Conservation (phyloP, 2,113 vertebrate species). For the Ammodytes dubius region DNA sequence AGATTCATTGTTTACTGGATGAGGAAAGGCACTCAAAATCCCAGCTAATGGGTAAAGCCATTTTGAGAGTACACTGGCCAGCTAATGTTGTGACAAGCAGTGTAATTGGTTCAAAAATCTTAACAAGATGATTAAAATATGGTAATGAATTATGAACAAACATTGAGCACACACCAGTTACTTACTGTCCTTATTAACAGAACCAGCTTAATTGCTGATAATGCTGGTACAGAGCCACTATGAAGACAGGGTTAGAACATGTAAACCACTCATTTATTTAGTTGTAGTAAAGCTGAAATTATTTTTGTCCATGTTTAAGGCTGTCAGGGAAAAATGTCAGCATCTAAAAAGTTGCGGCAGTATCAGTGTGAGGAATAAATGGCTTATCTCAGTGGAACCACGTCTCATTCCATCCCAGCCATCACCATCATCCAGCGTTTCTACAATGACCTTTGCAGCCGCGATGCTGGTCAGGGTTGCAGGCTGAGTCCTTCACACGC, state of each 20-base stretch:
- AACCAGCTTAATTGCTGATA: slow-evolving; percentile 40
- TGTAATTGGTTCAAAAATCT: slow-evolving; percentile 68
- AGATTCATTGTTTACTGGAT: slow-evolving; percentile 58
- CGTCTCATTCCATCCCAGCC: slow-evolving; percentile 63
- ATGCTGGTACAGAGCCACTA: slow-evolving; percentile 18
- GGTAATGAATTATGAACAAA: slow-evolving; percentile 63
- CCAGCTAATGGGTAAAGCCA: slow-evolving; percentile 58
- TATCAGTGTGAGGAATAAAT: slow-evolving; percentile 48
- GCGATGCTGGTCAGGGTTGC: slow-evolving; percentile 67
- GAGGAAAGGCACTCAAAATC: slow-evolving; percentile 66
- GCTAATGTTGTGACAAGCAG: slow-evolving; percentile 70
- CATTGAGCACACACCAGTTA: slow-evolving; percentile 39
- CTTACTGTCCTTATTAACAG: slow-evolving; percentile 39
- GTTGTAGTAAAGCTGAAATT: not conserved
- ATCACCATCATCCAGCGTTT: slow-evolving; percentile 72
- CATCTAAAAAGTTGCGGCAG: slow-evolving; percentile 18
- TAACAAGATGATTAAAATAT: slow-evolving; percentile 66
- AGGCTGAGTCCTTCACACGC: slow-evolving; percentile 82
- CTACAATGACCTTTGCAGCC: slow-evolving; percentile 78
- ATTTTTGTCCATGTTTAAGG: not conserved
- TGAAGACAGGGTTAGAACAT: slow-evolving; percentile 20
- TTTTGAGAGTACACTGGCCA: slow-evolving; percentile 66
- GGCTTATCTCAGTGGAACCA: slow-evolving; percentile 63
- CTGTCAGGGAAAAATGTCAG: slow-evolving; percentile 7
- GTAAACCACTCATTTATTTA: not conserved